Conservation (phyloP, 2,797 vertebrate species). For the Jordanella pulchra region DNA sequence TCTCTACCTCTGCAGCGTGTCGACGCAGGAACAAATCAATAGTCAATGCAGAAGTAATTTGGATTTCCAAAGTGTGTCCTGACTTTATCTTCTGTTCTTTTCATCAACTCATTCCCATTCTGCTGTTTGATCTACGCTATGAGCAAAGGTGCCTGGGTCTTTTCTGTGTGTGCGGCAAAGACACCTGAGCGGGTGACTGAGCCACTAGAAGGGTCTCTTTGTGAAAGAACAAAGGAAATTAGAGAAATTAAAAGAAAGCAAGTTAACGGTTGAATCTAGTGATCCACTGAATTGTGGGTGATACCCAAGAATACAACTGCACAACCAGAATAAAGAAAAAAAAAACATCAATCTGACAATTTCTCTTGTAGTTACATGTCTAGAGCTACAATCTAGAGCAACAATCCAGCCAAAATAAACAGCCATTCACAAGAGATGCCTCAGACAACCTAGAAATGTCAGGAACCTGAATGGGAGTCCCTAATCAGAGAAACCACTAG, state of each 20-base stretch:
- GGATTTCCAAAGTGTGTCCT: conserved; percentile 12
- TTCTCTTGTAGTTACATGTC: conserved; percentile 18
- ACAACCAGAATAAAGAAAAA: conserved; percentile 6
- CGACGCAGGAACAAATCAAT: conserved; percentile 11
- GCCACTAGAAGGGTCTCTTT: background rate
- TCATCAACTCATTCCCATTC: conserved; percentile 15
- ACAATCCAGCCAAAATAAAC: conserved; percentile 52
- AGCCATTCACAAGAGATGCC: conserved; percentile 31
- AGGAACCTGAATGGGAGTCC: conserved; percentile 37
- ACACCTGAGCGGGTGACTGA: conserved; percentile 7
- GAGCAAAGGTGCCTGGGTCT: background rate
- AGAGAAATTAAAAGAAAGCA: background rate
- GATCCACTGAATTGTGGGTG: background rate
- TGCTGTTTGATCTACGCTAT: conserved; percentile 12
- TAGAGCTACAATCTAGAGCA: conserved; percentile 51
- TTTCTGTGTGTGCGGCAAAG: background rate
- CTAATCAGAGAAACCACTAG: conserved; percentile 50
- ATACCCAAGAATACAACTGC: background rate
- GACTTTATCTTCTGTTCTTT: conserved; percentile 2
- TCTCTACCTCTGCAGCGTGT: conserved; percentile 25
- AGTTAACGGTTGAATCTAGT: background rate
- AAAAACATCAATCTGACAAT: conserved; percentile 27
- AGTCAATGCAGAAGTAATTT: conserved; percentile 29
- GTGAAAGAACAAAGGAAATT: background rate
- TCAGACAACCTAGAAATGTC: conserved; percentile 69